A percentile compares a stretch with the other conserved stretches of the same genome.
phyloP scores from a whole-genome alignment of 2,888 invertebrate species.

The Drosophila robusta region DNA sequence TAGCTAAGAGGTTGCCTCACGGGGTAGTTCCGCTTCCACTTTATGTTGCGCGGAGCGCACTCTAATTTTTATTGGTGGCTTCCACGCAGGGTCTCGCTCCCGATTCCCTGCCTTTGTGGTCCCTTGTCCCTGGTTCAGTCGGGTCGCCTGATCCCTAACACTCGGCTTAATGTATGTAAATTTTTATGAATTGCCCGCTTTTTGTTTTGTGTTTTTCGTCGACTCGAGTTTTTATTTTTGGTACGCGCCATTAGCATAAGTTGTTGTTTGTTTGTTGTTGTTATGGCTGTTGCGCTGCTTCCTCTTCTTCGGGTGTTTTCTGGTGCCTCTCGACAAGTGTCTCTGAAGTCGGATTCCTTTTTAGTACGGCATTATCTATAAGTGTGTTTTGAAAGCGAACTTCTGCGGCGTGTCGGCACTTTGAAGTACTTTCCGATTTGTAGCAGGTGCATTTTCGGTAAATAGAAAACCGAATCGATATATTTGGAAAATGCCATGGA shows the following conservation, averaged over 20 bases:
- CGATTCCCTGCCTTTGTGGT: too few species aligned
- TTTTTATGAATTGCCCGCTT: conserved; percentile 74
- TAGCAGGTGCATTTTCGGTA: conserved; percentile 39
- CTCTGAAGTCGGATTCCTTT: conserved; percentile 22
- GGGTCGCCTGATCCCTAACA: conserved; percentile 36
- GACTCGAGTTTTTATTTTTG: conserved; percentile 59
- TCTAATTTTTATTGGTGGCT: conserved; percentile 71
- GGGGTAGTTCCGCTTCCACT: conserved; percentile 63
- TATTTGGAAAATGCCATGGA: conserved; percentile 18
- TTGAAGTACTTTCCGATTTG: conserved; percentile 46
- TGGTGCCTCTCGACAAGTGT: conserved; percentile 65
- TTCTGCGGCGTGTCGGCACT: conserved; percentile 40
- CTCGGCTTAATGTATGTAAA: conserved; percentile 59
- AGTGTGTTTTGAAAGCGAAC: conserved; percentile 70
- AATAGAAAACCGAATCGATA: conserved; percentile 20
- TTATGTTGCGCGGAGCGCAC: conserved; percentile 43
- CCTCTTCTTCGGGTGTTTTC: conserved; percentile 3
- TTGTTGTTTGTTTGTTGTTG: conserved; percentile 38
- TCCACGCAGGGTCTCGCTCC: not conserved
- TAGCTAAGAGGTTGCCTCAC: conserved; percentile 21
- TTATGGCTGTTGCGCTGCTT: conserved; percentile 26
- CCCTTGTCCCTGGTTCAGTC: too few species aligned
- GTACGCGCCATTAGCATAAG: conserved; percentile 79
- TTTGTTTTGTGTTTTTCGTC: conserved; percentile 17
- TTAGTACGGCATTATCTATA: conserved; percentile 43